Percentiles rank a stretch among this genome's conserved stretches.
phyloP scores from a whole-genome alignment of 2,113 vertebrate genomes.

The Urocitellus parryii region DNA sequence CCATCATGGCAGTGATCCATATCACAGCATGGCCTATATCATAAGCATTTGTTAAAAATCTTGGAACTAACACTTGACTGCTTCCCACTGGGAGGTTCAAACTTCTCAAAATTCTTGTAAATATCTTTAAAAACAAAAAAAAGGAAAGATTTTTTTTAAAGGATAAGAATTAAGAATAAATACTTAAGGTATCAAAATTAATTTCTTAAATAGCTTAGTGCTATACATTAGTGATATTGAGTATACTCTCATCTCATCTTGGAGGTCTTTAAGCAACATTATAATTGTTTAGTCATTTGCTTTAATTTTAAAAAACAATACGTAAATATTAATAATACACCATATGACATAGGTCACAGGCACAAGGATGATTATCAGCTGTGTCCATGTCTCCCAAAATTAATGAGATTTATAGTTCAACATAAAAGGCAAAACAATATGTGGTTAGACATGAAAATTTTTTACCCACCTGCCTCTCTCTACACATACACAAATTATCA shows the following conservation, averaged over 20 bases:
- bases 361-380: background rate
- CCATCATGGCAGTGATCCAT: slow-evolving; percentile 99
- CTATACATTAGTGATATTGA: background rate
- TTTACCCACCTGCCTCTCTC: background rate
- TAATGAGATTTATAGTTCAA: background rate
- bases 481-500: background rate
- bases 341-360: background rate
- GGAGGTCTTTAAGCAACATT: slow-evolving; percentile 22
- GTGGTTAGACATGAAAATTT: slow-evolving; percentile 13
- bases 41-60: slow-evolving; percentile 96
- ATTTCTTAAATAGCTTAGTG: slow-evolving; percentile 47
- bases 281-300: background rate
- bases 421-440: background rate
- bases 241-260: background rate
- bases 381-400: background rate
- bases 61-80: slow-evolving; percentile 95
- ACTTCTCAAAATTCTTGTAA: slow-evolving; percentile 97
- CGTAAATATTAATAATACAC: background rate
- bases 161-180: slow-evolving; percentile 51
- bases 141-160: background rate
- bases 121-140: slow-evolving; percentile 91
- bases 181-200: slow-evolving; percentile 38
- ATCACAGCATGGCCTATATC: slow-evolving; percentile 97
- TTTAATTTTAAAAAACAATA: slow-evolving; percentile 33
- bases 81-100: slow-evolving; percentile 98